Evolutionary conservation across 2,113 vertebrate species (phyloP), one percentile per base, ranked within the genome.

Genomic region (Nyctereutes procyonoides): DNA sequence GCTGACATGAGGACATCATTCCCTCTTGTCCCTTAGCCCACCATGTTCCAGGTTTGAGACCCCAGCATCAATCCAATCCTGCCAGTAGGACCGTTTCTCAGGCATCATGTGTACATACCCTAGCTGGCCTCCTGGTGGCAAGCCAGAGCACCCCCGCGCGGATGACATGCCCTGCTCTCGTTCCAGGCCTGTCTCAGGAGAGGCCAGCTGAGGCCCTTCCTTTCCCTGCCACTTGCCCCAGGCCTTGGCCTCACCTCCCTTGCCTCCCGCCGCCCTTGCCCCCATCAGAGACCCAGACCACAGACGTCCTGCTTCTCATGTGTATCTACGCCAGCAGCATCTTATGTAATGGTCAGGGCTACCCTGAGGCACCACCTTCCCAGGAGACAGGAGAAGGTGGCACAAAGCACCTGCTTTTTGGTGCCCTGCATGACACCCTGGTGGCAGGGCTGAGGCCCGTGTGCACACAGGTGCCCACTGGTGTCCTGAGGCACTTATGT

Each of bases 141-240:
- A 20, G 35, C 43, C 28, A 2, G 16, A 32, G 60, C 7, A 15
- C 22, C 58, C 10, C 43, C 0, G 24, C 0, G 5, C 51, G 28
- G 60, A 15, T 0, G 0, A 48, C 0, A 0, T 3, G n/a, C 28
- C 26, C 16, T 13, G 38, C n/a, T 20, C 67, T 24, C 1, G 5
- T 4, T 8, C 30, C 48, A 35, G 56, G 43, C 62, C 55, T 32
- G 26, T 28, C 43, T 20, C 12, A 3, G 82, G 35, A 73, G 56
- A 28, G 51, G 62, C 81, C 51, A 53, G 38, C 53, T 71, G 76
- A 62, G 28, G 24, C 51, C 51, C 51, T n/a, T 32, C 15, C 6
- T 15, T 67, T 55, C 32, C 24, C 24, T 5, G 22, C 30, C 16
- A 43, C 85, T 51, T 32, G 20, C n/a, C 17, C 51, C 20, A 35